Conservation (phyloP, 2,888 invertebrate species). For the Ypsolopha scabrella region DNA sequence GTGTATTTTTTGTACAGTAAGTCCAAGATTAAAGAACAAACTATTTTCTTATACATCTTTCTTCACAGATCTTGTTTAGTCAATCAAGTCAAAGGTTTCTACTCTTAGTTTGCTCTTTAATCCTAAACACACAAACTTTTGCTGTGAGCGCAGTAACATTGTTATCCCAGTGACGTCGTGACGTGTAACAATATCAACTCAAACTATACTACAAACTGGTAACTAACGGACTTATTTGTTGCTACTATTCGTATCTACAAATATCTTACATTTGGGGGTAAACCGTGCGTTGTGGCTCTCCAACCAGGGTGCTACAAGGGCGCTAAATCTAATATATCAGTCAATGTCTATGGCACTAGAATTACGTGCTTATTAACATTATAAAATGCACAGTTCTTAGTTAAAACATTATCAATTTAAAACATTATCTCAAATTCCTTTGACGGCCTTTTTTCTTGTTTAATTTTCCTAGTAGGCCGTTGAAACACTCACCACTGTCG, state of each 20-base stretch:
- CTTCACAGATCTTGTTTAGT: background rate
- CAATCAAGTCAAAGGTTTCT: background rate
- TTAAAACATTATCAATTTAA: constrained; percentile 9
- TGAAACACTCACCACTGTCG: constrained; percentile 82
- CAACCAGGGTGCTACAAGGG: constrained; percentile 47
- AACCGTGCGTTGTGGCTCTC: constrained; percentile 61
- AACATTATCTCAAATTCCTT: constrained; percentile 6
- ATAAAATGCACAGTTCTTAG: constrained; percentile 29
- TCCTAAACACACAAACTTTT: no score
- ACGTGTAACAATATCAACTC: no score
- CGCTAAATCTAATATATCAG: constrained; percentile 32
- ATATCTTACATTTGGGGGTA: constrained; percentile 3
- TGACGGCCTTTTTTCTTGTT: constrained; percentile 23
- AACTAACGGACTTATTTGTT: background rate
- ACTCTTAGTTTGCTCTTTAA: no score
- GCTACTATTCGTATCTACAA: background rate
- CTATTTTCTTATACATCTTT: background rate
- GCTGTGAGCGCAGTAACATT: no score
- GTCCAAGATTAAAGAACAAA: no score
- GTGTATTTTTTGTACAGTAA: no score
- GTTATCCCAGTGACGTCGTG: no score
- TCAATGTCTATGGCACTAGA: constrained; percentile 42
- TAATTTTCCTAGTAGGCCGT: constrained; percentile 21
- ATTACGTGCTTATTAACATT: constrained; percentile 45
- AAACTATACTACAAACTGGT: background rate